Conservation (phyloP, 2,113 vertebrate species). For the Ifrita kowaldi region DNA sequence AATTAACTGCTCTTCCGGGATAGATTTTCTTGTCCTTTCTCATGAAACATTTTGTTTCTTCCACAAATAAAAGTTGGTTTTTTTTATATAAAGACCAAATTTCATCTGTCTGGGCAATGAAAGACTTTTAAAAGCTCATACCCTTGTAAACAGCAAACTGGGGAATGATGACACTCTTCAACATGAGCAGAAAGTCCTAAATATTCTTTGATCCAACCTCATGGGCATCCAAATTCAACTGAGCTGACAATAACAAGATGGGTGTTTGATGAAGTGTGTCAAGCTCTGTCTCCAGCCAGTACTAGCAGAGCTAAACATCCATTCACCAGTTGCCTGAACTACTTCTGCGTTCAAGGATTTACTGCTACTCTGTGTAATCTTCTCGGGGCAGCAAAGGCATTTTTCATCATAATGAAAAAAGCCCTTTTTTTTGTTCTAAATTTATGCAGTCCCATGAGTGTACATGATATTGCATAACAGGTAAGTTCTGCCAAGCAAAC, state of each 20-base stretch:
- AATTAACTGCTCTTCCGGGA: not conserved
- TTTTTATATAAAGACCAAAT: not conserved
- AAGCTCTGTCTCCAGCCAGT: not conserved
- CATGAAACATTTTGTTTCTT: not conserved
- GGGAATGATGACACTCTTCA: not conserved
- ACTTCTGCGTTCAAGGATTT: constrained; percentile 1
- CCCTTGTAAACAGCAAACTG: not conserved
- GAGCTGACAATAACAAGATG: not conserved
- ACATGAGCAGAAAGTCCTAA: not conserved
- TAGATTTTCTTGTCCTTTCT: not conserved
- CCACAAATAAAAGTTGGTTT: not conserved
- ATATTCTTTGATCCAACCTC: not conserved
- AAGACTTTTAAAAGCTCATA: not conserved
- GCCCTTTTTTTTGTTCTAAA: not conserved
- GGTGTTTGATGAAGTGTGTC: not conserved
- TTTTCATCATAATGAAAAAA: not conserved
- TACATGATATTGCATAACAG: not conserved
- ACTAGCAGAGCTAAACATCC: not conserved
- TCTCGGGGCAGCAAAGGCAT: not conserved
- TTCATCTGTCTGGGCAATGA: not conserved
- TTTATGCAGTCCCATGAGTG: not conserved
- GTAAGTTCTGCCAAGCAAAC: not conserved
- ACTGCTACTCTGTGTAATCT: not conserved
- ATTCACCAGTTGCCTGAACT: not conserved
- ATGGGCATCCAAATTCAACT: not conserved